phyloP scores from a whole-genome alignment of 2,888 invertebrate species.

The Standfussiana lucernea region DNA sequence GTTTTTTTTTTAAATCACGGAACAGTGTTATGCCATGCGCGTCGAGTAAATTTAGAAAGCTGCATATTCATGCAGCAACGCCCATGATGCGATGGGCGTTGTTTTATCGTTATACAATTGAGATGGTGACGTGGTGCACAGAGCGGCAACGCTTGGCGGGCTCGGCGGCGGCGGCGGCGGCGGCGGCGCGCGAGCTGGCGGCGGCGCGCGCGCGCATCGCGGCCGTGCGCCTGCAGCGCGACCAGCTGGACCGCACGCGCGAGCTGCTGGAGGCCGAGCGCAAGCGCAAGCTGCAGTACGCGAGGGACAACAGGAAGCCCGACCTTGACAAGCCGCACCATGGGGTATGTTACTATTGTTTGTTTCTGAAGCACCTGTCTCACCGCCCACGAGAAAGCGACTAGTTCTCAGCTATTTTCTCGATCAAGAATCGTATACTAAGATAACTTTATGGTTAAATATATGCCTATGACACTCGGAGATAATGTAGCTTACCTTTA shows the following conservation, averaged over 20 bases:
- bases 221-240: conserved; percentile 85
- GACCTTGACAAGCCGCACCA: conserved; percentile 66
- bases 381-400: background rate
- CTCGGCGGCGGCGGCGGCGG: conserved; percentile 71
- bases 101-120: no score
- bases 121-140: no score
- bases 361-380: accelerated
- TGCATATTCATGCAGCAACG: no score
- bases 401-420: background rate
- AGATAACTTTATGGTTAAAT: background rate
- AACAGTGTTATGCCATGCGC: no score
- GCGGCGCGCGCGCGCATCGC: conserved; percentile 86
- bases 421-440: background rate
- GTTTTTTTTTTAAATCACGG: no score
- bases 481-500: background rate
- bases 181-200: conserved; percentile 75
- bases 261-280: conserved; percentile 88
- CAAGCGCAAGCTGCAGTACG: conserved; percentile 87
- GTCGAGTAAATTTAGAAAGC: no score
- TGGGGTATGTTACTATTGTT: background rate
- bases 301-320: conserved; percentile 86
- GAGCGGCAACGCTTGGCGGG: conserved; percentile 59
- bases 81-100: no score
- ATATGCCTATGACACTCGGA: background rate
- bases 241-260: conserved; percentile 86